Base-by-base conservation (phyloP, 2,888 invertebrate species). In the Parnassius smintheus region DNA sequence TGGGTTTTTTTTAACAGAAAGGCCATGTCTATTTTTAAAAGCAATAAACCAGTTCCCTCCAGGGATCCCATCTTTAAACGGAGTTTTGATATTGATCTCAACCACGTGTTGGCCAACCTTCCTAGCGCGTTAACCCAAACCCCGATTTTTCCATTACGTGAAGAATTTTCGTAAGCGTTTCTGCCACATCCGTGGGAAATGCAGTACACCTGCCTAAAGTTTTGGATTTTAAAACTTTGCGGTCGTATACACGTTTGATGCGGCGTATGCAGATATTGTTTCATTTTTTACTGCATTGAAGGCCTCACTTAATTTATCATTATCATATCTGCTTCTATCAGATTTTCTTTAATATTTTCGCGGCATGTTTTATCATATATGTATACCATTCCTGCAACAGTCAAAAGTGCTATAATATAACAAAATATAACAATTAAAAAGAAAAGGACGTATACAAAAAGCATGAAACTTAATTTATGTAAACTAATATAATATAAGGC, bases 1-100 rank as follows among this genome's bases (percentile, higher is more conserved):
- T 71, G 68, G 69, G 68, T 56, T 71, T 71, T 71, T 71, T 60
- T 69, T 69, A 9, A 70, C 18, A 2, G 66, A 65, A 10, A 68
- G 25, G 50, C 44, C 18, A 18, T 66, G 66, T 18, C 66, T 51
- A 13, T 66, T 56, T 61, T 61, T 65, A 60, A 70, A 69, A 2
- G 59, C 58, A 13, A 49, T 12, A 52, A 68, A 66, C 67, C 70
- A 68, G 22, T 50, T 61, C 35, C 67, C 56, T 2, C 68, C 66
- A 10, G 68, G 68, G 10, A 50, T 55, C 11, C 58, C 55, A 51
- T 66, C 51, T 62, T 62, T 66, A 59, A 66, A 68, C 11, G 61
- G 56, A n/a, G 62, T 61, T n/a, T 42, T 41, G 2, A 25, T 46
- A 65, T 46, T 46, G 2, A 2, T 46, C n/a, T 46, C 46, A n/a